A percentile compares a stretch with the other conserved stretches of the same genome.
Evolutionary conservation across 2,797 vertebrate species (phyloP).

Genomic region (Hydrocynus forskahlii): DNA sequence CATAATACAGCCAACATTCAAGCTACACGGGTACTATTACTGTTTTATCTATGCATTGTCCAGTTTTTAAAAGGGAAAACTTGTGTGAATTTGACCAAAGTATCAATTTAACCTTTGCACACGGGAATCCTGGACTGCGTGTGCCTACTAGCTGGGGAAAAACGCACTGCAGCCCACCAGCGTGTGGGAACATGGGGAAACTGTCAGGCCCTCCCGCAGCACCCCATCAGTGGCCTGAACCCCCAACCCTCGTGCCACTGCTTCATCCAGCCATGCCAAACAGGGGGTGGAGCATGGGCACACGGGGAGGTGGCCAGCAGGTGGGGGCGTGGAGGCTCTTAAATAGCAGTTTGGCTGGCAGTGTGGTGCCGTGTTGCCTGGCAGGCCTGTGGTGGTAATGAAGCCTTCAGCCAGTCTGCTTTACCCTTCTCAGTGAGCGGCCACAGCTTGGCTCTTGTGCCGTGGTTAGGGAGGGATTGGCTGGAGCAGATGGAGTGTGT

Average conservation of each 20-base stretch:
- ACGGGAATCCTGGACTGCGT: not conserved
- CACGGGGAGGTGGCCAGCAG: slow-evolving; percentile 36
- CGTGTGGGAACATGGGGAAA: slow-evolving; percentile 5
- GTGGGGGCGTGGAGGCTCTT: slow-evolving; percentile 51
- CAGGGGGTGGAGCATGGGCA: slow-evolving; percentile 32
- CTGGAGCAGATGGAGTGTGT: slow-evolving; percentile 56
- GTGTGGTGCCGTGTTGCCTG: slow-evolving; percentile 57
- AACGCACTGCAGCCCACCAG: not conserved
- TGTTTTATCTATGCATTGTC: too few relatives aligned
- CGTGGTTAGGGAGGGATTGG: slow-evolving; percentile 42
- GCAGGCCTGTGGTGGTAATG: slow-evolving; percentile 65
- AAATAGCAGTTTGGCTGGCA: slow-evolving; percentile 58
- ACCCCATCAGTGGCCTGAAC: slow-evolving; percentile 14
- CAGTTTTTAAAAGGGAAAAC: not conserved
- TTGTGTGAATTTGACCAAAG: not conserved
- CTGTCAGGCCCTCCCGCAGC: slow-evolving; percentile 30
- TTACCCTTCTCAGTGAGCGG: slow-evolving; percentile 56
- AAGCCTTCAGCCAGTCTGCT: slow-evolving; percentile 64
- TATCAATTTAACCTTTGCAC: not conserved
- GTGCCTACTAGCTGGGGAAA: not conserved
- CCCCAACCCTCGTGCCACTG: not conserved
- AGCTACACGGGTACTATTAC: too few relatives aligned
- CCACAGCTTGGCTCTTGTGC: slow-evolving; percentile 42
- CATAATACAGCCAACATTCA: too few relatives aligned
- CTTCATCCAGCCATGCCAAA: slow-evolving; percentile 36